phyloP scores from a whole-genome alignment of 2,797 vertebrate genomes.

The Falco cherrug region DNA sequence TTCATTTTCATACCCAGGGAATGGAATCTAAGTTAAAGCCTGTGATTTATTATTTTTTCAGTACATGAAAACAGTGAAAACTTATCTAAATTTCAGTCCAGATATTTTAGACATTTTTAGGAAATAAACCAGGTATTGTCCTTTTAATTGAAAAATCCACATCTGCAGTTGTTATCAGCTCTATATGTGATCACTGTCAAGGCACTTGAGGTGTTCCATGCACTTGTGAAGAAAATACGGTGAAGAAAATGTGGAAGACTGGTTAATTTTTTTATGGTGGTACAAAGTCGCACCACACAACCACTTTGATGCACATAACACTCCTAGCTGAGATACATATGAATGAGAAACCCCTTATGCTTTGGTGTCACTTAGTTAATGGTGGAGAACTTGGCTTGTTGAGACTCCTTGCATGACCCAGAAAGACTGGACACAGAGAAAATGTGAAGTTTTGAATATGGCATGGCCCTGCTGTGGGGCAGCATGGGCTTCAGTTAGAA shows the following conservation, averaged over 20 bases:
- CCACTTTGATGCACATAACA: neutral
- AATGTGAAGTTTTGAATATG: neutral
- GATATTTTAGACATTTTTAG: neutral
- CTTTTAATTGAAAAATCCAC: neutral
- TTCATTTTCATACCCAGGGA: neutral
- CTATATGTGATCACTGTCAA: neutral
- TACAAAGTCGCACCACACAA: neutral
- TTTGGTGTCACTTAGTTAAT: neutral
- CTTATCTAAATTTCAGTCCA: neutral
- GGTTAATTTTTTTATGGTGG: neutral
- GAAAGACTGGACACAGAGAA: neutral
- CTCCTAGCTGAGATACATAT: accelerated
- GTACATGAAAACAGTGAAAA: neutral
- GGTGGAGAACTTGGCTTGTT: neutral
- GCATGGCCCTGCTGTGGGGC: accelerated
- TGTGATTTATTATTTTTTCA: neutral
- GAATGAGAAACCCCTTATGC: neutral
- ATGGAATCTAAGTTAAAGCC: neutral
- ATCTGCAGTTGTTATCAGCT: neutral
- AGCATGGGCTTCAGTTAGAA: neutral
- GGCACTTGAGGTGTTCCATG: accelerated
- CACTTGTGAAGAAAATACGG: neutral
- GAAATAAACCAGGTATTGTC: neutral
- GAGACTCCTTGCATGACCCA: neutral
- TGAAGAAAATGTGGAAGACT: neutral